A percentile compares a stretch with the other conserved stretches of the same genome.
phyloP scores from a whole-genome alignment of 2,113 vertebrate genomes.

The Cisticola juncidis region DNA sequence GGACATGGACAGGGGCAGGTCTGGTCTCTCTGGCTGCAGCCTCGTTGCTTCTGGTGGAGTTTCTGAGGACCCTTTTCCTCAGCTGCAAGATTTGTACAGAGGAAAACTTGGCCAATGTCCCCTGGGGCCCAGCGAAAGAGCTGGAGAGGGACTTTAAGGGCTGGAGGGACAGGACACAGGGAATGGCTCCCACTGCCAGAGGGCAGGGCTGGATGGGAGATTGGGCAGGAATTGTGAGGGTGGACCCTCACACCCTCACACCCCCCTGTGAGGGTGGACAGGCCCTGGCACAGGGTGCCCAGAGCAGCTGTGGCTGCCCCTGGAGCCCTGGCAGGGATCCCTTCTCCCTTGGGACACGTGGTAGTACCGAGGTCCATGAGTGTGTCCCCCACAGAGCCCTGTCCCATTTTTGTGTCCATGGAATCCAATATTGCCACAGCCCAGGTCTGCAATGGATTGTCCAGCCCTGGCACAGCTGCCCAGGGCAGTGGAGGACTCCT shows the following conservation, averaged over 20 bases:
- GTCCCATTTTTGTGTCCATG: neutral
- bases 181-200: neutral
- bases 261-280: fast-evolving
- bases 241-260: too few relatives aligned
- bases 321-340: neutral
- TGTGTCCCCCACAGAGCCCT: neutral
- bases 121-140: fast-evolving
- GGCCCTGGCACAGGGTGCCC: neutral
- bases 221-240: neutral
- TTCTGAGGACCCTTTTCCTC: neutral
- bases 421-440: neutral
- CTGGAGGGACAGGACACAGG: neutral
- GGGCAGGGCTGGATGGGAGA: neutral
- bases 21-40: neutral
- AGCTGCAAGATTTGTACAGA: neutral
- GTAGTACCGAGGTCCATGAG: neutral
- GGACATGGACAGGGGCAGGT: neutral
- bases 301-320: neutral
- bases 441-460: neutral
- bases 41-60: neutral
- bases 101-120: neutral
- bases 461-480: neutral
- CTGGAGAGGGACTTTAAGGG: neutral
- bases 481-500: neutral
- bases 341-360: neutral